phyloP scores from a whole-genome alignment of 2,113 vertebrate species.

The Psittacus erithacus region DNA sequence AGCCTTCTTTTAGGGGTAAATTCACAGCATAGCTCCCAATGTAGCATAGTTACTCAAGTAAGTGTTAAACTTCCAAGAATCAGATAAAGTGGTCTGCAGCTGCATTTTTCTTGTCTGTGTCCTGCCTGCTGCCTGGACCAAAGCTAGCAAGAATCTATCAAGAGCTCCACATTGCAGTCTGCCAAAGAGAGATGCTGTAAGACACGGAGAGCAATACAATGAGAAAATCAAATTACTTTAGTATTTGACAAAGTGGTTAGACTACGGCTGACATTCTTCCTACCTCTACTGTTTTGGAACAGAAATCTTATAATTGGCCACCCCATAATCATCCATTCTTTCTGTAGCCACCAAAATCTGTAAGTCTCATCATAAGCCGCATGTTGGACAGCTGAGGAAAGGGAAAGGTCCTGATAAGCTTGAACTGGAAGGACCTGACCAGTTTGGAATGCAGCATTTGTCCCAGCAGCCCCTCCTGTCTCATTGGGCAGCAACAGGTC shows the following conservation, averaged over 20 bases:
- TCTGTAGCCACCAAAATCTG: background rate
- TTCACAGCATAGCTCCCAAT: background rate
- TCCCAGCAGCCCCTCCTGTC: background rate
- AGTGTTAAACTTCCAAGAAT: background rate
- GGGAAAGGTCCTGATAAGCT: background rate
- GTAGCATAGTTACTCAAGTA: background rate
- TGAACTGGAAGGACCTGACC: background rate
- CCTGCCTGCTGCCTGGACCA: background rate
- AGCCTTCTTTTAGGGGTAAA: background rate
- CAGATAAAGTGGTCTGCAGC: background rate
- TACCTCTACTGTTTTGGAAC: background rate
- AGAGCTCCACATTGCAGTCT: background rate
- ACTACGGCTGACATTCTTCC: background rate
- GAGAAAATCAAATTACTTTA: background rate
- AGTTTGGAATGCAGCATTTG: accelerated
- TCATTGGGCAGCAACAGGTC: background rate
- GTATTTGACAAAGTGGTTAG: background rate
- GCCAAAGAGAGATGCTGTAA: background rate
- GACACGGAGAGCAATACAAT: background rate
- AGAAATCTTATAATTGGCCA: background rate
- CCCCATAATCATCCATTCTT: background rate
- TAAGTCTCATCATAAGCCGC: background rate
- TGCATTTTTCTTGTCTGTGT: background rate
- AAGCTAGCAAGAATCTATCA: background rate
- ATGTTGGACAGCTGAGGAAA: background rate